Base-by-base conservation (phyloP, 2,888 invertebrate genomes). In the Philhelius pedissequus region DNA sequence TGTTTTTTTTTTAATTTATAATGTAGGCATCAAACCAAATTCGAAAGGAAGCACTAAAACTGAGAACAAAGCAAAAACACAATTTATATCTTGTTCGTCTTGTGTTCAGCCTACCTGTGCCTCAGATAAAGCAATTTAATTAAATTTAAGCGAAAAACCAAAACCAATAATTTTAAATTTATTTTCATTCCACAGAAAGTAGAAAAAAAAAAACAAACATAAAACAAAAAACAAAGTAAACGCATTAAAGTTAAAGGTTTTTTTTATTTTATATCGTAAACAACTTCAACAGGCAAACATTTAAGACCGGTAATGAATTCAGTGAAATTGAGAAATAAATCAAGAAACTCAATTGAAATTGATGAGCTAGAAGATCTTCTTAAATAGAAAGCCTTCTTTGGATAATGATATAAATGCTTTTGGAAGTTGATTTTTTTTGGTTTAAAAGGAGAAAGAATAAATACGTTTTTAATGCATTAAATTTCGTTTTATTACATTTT, bases 131-230 rank as follows among this genome's bases (percentile, higher is more conserved):
- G 68, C 62, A 75, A 75, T 80, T 80, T 69, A 75, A 80, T 80
- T 75, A 74, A 75, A 75, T 80, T 75, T 27, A 60, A 54, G 38
- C 35, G 22, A 75, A 69, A 69, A 60, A 54, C 60, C 64, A 40
- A n/a, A 78, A 71, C 71, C 71, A 71, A 78, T 71, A 38, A 71
- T 70, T 78, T 79, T 43, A 73, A 79, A 79, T 79, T 73, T 58
- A 68, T 73, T 78, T 50, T 27, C 58, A 25, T 58, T 52, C 32
- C 50, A 52, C 32, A 20, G 18, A 62, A 6, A 43, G 5, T 13
- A 43, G 1, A 62, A 62, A 27, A 20, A 60, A 9, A 73, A 18
- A 6, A 6, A n/a, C n/a, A n/a, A 20, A 4, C 11, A 56, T 11
- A 32, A 32, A 32, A 3, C 3, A 35, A 35, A n/a, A 56, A 32